phyloP scores from a whole-genome alignment of 2,888 invertebrate species.

The Ashinkailepas kermadecensis region DNA sequence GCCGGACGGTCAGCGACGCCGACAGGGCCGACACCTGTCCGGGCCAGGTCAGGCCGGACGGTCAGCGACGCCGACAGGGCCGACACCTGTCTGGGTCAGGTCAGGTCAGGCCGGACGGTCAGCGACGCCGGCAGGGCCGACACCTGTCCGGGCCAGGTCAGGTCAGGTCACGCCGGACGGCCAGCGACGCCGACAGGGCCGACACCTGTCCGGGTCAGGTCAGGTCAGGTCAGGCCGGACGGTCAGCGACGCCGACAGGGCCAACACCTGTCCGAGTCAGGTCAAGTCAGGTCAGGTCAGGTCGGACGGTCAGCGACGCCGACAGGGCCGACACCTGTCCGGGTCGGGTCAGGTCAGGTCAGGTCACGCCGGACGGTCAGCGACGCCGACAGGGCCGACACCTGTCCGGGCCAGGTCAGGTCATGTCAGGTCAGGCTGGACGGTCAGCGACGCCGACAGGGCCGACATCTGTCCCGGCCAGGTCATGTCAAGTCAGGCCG shows the following conservation, averaged over 20 bases:
- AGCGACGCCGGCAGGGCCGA: too few relatives aligned
- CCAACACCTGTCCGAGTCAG: constrained; percentile 65
- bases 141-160: not conserved
- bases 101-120: not conserved
- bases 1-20: constrained; percentile 41
- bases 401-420: not conserved
- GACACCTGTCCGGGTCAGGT: constrained; percentile 51
- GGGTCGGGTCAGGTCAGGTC: not conserved
- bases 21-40: constrained; percentile 79
- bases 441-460: too few relatives aligned
- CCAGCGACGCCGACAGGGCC: too few relatives aligned
- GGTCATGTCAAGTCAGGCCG: constrained; percentile 64
- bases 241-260: constrained; percentile 47
- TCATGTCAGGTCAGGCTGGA: not conserved
- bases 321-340: constrained; percentile 54
- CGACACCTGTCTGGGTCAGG: constrained; percentile 45
- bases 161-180: not conserved
- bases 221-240: constrained; percentile 59
- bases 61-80: constrained; percentile 55
- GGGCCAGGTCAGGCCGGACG: constrained; percentile 55
- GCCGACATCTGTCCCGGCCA: constrained; percentile 46
- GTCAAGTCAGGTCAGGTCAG: constrained; percentile 48
- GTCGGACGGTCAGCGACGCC: constrained; percentile 51
- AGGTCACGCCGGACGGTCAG: not conserved
- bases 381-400: too few relatives aligned